Base-by-base conservation (phyloP, 2,888 invertebrate species). In the Drosophila sordidula region DNA sequence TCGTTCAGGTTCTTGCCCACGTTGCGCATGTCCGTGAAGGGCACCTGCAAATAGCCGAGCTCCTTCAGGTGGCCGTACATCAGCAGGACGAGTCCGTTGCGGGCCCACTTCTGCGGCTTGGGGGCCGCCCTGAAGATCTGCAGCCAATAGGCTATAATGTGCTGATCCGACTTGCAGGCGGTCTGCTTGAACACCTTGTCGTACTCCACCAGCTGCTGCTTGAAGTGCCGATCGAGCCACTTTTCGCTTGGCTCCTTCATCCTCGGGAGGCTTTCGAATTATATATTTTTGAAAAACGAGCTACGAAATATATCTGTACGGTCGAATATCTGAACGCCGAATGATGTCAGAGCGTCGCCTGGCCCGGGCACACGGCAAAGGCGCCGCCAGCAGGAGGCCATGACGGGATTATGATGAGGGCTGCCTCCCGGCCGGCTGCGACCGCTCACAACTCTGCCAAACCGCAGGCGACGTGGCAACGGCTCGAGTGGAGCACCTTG, bases 401-500 rank as follows among this genome's bases (percentile, higher is more conserved):
- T 62, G 69, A 56, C 55, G 45, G 58, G 56, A 80, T 56, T 75
- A 72, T 78, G 68, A 68, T 63, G 68, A 68, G 58, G 63, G 67
- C 56, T 69, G 57, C 51, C 75, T 45, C 69, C 54, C 59, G 56
- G 65, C 77, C 57, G 65, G 66, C 74, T 57, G 51, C 42, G 61
- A 49, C 70, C 64, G 44, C 45, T 49, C 66, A 52, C 52, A 75
- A 66, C 62, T 63, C 63, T 58, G 22, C 49, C 25, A 11, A 47
- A 34, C 80, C 68, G 52, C 80, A 75, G 46, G 36, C 26, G 11
- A n/a, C 8, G 38, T 32, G 32, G 32, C 16, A 51, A 54, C 6
- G 29, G 11, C 59, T 70, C 80, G 69, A 81, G 81, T 80, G 80
- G 65, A 76, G 75, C 55, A 78, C 62, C 78, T 78, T 75, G 64